Evolutionary conservation across 1,140 invertebrate species (phyloP), one percentile per base, ranked within the genome.

Genomic region (Diabrotica virgifera): DNA sequence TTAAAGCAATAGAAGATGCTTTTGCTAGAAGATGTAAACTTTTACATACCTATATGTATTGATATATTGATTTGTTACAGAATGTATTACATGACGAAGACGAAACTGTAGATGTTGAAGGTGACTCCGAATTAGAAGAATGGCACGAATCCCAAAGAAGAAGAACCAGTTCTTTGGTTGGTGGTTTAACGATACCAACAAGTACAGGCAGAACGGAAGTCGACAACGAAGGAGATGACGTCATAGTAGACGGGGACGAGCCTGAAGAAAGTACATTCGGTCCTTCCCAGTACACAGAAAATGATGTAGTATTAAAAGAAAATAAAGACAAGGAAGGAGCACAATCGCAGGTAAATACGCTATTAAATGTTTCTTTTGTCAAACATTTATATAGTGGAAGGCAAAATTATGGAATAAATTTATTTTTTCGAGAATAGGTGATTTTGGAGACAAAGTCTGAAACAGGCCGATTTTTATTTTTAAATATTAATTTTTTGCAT

Each of bases 221-320:
- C 0, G 74, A 77, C 57, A 88, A 90, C 59, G 89, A 91, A 57
- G 86, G 88, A 64, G 84, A 85, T 50, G 89, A 91, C 71, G 79
- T 92, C 37, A 87, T 90, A 67, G 89, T 91, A 3, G 90, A 91
- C 74, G 89, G 87, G 0, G 89, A 91, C 78, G 89, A 90, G 64
- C 83, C 84, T 2, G 85, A 86, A 46, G 84, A 87, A 63, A 72
- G 70, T 56, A 72, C 70, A 35, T 92, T 87, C 75, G 90, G 90
- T 2, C 85, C 86, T 58, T 79, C 87, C 13, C 90, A 91, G 80
- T 91, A 87, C 74, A 84, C 84, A 5, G 86, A 89, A 64, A 82
- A 83, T 0, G 87, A 88, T 76, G 84, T 88, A 8, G 68, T 70
- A 56, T 72, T 61, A 62, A 72, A 67, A 46, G 60, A 72, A 9